phyloP scores from a whole-genome alignment of 2,113 vertebrate species.

The Albula goreensis region DNA sequence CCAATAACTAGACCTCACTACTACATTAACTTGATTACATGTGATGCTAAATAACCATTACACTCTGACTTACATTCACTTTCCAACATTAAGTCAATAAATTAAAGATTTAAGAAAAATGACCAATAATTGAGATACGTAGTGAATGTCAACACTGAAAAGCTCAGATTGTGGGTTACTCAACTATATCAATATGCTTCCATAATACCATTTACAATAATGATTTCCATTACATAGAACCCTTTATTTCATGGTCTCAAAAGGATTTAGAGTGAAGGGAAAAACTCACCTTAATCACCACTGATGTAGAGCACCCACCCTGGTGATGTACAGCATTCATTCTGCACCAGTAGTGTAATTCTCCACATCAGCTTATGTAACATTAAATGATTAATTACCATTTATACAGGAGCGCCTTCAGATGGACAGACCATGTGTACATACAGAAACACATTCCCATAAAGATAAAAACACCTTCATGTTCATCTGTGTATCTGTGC shows the following conservation, averaged over 20 bases:
- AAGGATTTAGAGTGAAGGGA: background rate
- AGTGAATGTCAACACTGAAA: too few relatives aligned
- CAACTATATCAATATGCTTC: background rate
- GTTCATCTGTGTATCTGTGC: constrained; percentile 15
- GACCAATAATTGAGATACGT: background rate
- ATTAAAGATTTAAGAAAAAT: background rate
- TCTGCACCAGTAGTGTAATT: background rate
- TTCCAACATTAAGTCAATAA: background rate
- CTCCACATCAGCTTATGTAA: background rate
- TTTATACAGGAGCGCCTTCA: too few relatives aligned
- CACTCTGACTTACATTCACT: too few relatives aligned
- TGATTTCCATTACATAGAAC: background rate
- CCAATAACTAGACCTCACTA: too few relatives aligned
- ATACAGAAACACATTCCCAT: background rate
- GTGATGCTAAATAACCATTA: background rate
- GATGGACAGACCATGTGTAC: too few relatives aligned
- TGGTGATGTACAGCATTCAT: background rate
- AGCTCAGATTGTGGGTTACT: too few relatives aligned
- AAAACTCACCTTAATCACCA: background rate
- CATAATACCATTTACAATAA: background rate
- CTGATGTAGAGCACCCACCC: background rate
- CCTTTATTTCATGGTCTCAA: background rate
- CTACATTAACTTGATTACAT: background rate
- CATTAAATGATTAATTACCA: too few relatives aligned
- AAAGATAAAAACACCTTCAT: background rate